Percentiles rank a stretch among this genome's conserved stretches.
Evolutionary conservation across 2,113 vertebrate species (phyloP).

Genomic region (Sporophila hypoxantha): DNA sequence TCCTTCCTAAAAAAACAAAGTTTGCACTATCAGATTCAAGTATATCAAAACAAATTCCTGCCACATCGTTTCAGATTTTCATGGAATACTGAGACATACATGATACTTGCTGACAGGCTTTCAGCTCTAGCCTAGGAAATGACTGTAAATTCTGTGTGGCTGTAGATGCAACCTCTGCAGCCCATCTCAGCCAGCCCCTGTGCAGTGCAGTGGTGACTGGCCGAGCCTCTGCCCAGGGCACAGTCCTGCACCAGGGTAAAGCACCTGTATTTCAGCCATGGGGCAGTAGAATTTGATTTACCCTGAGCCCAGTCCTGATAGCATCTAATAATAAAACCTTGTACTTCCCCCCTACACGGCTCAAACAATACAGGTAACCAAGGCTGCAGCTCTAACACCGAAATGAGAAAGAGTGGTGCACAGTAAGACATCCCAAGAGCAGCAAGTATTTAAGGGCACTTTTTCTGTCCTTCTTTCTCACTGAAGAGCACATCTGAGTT

Average conservation of each 20-base stretch:
- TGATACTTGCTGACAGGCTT: not conserved
- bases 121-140: not conserved
- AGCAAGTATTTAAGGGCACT: not conserved
- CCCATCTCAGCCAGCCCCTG: fast-evolving
- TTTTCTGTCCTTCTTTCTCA: not conserved
- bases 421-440: not conserved
- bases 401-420: not conserved
- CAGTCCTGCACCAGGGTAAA: fast-evolving
- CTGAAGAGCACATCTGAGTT: not conserved
- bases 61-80: not conserved
- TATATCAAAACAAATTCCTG: not conserved
- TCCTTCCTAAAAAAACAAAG: not conserved
- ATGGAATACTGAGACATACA: not conserved
- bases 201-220: fast-evolving
- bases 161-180: not conserved
- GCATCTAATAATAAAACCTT: not conserved
- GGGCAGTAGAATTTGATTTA: not conserved
- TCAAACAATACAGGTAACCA: not conserved
- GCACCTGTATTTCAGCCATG: not conserved
- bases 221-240: not conserved
- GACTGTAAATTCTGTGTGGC: not conserved
- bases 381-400: not conserved
- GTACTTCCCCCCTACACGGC: fast-evolving
- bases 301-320: not conserved
- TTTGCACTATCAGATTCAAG: not conserved